These are phyloP conservation scores for Ia io DNA, from an alignment of 2,113 vertebrate genomes.

Conservation along the genomic window DNA sequence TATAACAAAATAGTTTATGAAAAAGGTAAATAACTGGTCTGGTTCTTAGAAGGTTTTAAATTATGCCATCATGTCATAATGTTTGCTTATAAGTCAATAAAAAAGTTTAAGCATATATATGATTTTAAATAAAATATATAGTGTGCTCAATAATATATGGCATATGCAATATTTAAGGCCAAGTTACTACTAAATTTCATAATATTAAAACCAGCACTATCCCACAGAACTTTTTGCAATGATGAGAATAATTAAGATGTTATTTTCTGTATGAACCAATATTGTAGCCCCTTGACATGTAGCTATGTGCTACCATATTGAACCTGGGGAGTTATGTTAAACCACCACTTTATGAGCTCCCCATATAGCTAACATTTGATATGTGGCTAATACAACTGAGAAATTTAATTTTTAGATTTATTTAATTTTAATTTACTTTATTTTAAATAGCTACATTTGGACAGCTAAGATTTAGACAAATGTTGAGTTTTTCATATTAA, in stretches of 20 bases:
- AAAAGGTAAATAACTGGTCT: neutral
- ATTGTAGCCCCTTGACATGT: neutral
- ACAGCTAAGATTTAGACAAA: neutral
- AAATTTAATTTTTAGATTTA: neutral
- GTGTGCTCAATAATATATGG: neutral
- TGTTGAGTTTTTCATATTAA: neutral
- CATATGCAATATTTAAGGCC: neutral
- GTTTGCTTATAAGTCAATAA: neutral
- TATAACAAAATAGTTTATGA: neutral
- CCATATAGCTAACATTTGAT: neutral
- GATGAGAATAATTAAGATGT: neutral
- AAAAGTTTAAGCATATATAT: neutral
- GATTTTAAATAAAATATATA: neutral
- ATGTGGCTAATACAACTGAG: neutral
- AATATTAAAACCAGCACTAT: neutral
- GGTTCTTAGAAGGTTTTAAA: neutral
- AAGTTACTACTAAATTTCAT: neutral
- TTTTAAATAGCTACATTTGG: neutral
- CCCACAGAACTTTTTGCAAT: neutral
- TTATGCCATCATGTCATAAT: neutral
- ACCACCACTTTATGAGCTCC: neutral
- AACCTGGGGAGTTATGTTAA: neutral
- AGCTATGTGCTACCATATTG: neutral
- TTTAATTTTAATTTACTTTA: neutral
- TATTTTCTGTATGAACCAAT: neutral